These are phyloP conservation scores for Standfussiana lucernea DNA, from an alignment of 2,888 invertebrate species.

Conservation along the genomic window DNA sequence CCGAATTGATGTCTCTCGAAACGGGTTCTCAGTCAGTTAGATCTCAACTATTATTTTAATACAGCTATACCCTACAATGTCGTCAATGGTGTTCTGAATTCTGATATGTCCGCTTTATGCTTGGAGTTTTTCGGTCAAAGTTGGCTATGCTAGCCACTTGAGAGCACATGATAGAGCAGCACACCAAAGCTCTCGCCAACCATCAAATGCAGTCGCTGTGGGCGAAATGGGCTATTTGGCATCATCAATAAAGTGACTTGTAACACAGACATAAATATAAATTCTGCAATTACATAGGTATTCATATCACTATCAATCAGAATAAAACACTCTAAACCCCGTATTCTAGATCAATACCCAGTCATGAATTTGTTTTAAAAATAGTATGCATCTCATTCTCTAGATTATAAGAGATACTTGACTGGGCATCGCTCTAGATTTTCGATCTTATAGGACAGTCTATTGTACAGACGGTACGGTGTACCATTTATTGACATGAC, in stretches of 20 bases:
- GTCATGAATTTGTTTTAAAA: slow-evolving; percentile 38
- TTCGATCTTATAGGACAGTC: neutral
- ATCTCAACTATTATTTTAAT: neutral
- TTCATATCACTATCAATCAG: slow-evolving; percentile 18
- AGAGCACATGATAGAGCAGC: too few species aligned
- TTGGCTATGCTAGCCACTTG: too few species aligned
- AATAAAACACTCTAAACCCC: neutral
- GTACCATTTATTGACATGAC: neutral
- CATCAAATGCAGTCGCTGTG: too few species aligned
- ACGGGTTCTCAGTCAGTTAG: neutral
- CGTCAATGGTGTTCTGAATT: neutral
- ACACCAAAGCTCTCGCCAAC: too few species aligned
- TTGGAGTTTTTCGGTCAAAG: too few species aligned
- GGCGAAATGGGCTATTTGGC: neutral
- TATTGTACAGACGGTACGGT: neutral
- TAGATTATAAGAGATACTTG: slow-evolving; percentile 3
- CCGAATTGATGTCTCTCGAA: neutral
- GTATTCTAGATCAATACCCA: slow-evolving; percentile 8
- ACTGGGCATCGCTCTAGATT: slow-evolving; percentile 15
- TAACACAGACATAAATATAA: slow-evolving; percentile 21
- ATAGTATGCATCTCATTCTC: slow-evolving; percentile 8
- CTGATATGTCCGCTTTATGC: too few species aligned
- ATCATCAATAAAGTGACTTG: neutral
- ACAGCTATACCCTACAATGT: neutral
- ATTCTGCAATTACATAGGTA: slow-evolving; percentile 8